phyloP scores from a whole-genome alignment of 1,140 invertebrate species.

The Heliconius nattereri region DNA sequence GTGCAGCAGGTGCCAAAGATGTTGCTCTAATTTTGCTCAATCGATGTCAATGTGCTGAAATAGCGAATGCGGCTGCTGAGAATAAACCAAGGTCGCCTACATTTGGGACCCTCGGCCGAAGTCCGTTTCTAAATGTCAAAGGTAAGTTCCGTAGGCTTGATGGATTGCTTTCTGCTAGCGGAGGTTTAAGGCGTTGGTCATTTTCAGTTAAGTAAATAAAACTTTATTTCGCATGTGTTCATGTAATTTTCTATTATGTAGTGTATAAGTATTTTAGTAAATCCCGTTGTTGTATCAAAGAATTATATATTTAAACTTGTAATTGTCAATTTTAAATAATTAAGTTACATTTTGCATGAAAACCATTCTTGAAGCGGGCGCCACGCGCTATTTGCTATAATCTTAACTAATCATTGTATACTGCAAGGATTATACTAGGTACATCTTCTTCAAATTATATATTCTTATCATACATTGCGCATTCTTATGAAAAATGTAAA shows the following conservation, averaged over 20 bases:
- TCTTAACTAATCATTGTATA: constrained; percentile 61
- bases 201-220: neutral
- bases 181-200: neutral
- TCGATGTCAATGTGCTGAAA: constrained; percentile 66
- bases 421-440: constrained; percentile 37
- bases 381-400: constrained; percentile 60
- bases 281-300: neutral
- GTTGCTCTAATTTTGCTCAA: constrained; percentile 62
- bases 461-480: neutral
- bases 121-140: constrained; percentile 41
- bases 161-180: constrained; percentile 15
- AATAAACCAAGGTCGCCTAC: constrained; percentile 38
- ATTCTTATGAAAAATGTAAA: neutral
- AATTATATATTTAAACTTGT: too few relatives aligned
- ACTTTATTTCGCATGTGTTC: neutral
- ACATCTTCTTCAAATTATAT: neutral
- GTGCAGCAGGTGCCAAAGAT: constrained; percentile 66
- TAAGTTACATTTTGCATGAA: constrained; percentile 52
- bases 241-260: too few relatives aligned
- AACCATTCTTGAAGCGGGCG: constrained; percentile 55
- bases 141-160: constrained; percentile 31
- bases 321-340: neutral
- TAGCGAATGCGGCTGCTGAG: constrained; percentile 49
- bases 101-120: constrained; percentile 38
- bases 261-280: neutral